Percentiles rank a stretch among this genome's conserved stretches.
Conservation (phyloP, 2,113 vertebrate species). For the Tupaia tana region DNA sequence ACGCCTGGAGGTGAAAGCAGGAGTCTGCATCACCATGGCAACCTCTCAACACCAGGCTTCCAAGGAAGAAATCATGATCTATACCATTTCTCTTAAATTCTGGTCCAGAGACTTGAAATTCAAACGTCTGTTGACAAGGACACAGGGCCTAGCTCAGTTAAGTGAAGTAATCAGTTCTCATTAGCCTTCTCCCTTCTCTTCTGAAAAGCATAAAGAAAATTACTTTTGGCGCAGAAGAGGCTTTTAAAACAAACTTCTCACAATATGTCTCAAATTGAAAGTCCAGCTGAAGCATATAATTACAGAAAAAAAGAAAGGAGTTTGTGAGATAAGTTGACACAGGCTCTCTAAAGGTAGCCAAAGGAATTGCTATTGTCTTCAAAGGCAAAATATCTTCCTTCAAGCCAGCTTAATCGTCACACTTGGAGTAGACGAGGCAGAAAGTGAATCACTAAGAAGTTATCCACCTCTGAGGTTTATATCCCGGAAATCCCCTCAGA, state of each 20-base stretch:
- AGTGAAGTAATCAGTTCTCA: constrained; percentile 63
- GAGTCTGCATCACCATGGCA: constrained; percentile 55
- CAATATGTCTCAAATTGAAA: constrained; percentile 16
- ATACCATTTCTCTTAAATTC: constrained; percentile 60
- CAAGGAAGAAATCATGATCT: constrained; percentile 56
- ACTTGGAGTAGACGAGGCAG: neutral
- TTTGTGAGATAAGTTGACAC: neutral
- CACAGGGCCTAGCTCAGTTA: constrained; percentile 39
- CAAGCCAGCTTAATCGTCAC: neutral
- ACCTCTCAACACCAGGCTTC: constrained; percentile 9
- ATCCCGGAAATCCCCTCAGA: neutral
- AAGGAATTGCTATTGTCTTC: constrained; percentile 1
- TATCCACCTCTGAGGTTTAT: neutral
- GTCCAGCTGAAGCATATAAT: constrained; percentile 51
- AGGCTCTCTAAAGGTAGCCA: neutral
- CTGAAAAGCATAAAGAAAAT: constrained; percentile 72
- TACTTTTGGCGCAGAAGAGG: constrained; percentile 60
- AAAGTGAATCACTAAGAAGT: neutral
- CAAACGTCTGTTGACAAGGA: constrained; percentile 67
- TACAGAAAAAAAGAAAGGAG: constrained; percentile 28
- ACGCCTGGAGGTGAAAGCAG: neutral
- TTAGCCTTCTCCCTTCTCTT: constrained; percentile 58
- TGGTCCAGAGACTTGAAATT: constrained; percentile 58
- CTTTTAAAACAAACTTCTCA: constrained; percentile 60
- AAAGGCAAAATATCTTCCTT: constrained; percentile 28